These are phyloP conservation scores for Cyprinodon diabolis DNA, from an alignment of 2,797 vertebrate species.

Conservation along the genomic window DNA sequence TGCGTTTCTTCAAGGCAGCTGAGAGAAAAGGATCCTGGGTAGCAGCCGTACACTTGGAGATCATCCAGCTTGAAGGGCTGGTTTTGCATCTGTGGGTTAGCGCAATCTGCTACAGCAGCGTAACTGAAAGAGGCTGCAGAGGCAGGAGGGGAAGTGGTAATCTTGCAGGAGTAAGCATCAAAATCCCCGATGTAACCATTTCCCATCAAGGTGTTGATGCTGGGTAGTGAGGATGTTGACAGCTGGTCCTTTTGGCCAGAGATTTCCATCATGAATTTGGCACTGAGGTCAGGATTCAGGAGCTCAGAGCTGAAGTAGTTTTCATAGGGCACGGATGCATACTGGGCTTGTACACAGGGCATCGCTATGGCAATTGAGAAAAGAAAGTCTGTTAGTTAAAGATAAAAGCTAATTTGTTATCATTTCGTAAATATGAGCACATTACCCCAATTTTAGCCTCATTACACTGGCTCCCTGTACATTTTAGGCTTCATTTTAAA, in stretches of 20 bases:
- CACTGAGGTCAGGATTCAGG: conserved; percentile 85
- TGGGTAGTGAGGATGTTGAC: conserved; percentile 85
- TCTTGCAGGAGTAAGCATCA: conserved; percentile 90
- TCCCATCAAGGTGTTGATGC: conserved; percentile 95
- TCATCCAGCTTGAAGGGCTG: conserved; percentile 91
- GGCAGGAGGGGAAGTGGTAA: conserved; percentile 74
- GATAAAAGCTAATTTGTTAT: too few species aligned
- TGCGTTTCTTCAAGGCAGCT: conserved; percentile 90
- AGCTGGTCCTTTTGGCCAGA: conserved; percentile 78
- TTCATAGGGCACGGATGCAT: conserved; percentile 86
- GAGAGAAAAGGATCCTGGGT: conserved; percentile 87
- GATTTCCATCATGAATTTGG: conserved; percentile 92
- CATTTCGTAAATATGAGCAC: too few species aligned
- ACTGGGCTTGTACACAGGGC: conserved; percentile 97
- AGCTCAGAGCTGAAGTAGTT: conserved; percentile 83
- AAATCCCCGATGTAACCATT: conserved; percentile 88
- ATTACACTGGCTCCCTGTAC: too few species aligned
- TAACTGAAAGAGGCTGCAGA: conserved; percentile 58
- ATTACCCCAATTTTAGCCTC: too few species aligned
- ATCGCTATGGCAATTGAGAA: conserved; percentile 81
- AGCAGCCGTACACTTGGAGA: conserved; percentile 94
- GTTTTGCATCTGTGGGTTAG: conserved; percentile 73
- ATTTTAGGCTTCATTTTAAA: too few species aligned
- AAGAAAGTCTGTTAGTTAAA: background rate
- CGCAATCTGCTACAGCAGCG: conserved; percentile 48